Conservation (phyloP, 2,113 vertebrate genomes). For the Ranitomeya variabilis region DNA sequence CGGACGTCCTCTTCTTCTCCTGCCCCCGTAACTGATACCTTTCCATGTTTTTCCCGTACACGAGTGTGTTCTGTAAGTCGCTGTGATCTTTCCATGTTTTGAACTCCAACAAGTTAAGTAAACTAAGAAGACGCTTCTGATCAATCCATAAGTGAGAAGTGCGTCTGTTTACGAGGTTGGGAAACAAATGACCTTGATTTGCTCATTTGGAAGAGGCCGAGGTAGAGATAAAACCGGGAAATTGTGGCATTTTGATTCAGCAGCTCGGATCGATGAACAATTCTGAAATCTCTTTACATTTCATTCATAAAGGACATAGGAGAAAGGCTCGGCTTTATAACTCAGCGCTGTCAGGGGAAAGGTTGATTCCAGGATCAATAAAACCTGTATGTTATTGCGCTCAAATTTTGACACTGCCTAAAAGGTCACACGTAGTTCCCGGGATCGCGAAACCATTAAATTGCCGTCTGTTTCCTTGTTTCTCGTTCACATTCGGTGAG, state of each 20-base stretch:
- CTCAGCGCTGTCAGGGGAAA: conserved; percentile 60
- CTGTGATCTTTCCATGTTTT: background rate
- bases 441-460: conserved; percentile 46
- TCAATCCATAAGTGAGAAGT: background rate
- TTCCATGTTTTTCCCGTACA: background rate
- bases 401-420: conserved; percentile 47
- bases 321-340: conserved; percentile 32
- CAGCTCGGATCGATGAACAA: conserved; percentile 35
- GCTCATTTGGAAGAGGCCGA: conserved; percentile 31
- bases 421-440: conserved; percentile 45
- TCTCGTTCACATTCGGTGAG: background rate
- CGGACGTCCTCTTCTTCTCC: no score
- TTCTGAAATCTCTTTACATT: conserved; percentile 48
- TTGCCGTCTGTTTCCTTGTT: conserved; percentile 34
- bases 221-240: conserved; percentile 5
- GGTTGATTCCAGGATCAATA: conserved; percentile 68
- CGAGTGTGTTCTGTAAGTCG: background rate
- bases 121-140: background rate
- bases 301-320: conserved; percentile 34
- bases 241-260: conserved; percentile 44
- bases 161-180: background rate
- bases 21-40: no score
- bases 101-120: background rate
- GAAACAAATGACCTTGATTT: conserved; percentile 24
- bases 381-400: conserved; percentile 40